phyloP scores from a whole-genome alignment of 2,797 vertebrate genomes.

The Moxostoma hubbsi region DNA sequence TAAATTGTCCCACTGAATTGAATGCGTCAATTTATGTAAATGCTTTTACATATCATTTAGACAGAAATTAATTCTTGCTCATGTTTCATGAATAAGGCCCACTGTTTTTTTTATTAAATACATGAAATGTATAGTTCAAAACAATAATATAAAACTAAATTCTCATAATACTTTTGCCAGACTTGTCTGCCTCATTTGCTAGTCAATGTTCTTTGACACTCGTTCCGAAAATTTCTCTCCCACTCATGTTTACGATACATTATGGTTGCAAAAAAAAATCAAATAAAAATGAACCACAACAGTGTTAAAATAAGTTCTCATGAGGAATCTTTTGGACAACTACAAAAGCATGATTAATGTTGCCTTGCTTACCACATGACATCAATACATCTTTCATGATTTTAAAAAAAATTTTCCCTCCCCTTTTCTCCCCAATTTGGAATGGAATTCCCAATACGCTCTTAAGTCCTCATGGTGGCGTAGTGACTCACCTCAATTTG shows the following conservation, averaged over 20 bases:
- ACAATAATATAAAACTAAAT: not conserved
- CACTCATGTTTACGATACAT: not conserved
- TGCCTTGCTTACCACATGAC: not conserved
- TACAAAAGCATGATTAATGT: not conserved
- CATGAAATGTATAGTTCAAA: not conserved
- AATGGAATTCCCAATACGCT: too few species aligned
- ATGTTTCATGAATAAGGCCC: too few species aligned
- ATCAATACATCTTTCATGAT: not conserved
- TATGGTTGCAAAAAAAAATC: not conserved
- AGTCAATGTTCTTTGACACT: not conserved
- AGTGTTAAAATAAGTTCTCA: not conserved
- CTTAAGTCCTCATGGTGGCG: too few species aligned
- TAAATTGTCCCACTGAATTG: too few species aligned
- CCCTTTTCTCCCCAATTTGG: too few species aligned
- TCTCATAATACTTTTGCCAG: too few species aligned
- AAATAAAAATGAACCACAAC: slow-evolving; percentile 1
- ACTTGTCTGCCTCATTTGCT: not conserved
- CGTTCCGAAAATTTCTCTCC: not conserved
- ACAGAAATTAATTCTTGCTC: too few species aligned
- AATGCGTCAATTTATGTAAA: too few species aligned
- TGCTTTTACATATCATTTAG: too few species aligned
- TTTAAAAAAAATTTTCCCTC: not conserved
- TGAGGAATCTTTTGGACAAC: not conserved
- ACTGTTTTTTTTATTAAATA: not conserved
- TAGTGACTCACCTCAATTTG: too few species aligned